A percentile compares a stretch with the other conserved stretches of the same genome.
These are phyloP conservation scores for Drosophila baimaii DNA, from an alignment of 1,140 invertebrate species.

Conservation along the genomic window DNA sequence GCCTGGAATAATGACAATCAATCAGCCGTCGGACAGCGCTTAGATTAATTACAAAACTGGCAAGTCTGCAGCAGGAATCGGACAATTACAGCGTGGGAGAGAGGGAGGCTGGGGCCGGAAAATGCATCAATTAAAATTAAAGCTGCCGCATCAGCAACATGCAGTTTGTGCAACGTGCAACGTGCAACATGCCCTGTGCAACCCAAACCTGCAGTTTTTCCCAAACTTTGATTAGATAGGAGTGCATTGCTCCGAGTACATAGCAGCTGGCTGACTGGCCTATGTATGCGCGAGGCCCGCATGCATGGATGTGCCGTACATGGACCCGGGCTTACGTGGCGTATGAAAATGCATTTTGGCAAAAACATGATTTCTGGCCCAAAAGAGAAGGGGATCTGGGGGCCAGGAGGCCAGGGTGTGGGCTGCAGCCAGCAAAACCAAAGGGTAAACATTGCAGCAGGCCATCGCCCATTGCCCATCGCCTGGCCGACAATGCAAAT, in stretches of 20 bases:
- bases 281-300: slow-evolving; percentile 46
- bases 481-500: slow-evolving; percentile 73
- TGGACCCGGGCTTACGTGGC: slow-evolving; percentile 69
- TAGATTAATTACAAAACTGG: slow-evolving; percentile 50
- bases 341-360: slow-evolving; percentile 82
- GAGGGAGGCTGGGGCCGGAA: slow-evolving; percentile 29
- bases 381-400: background rate
- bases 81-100: slow-evolving; percentile 27
- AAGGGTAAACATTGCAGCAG: slow-evolving; percentile 74
- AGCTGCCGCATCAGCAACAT: slow-evolving; percentile 57
- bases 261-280: slow-evolving; percentile 17
- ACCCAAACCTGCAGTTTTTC: slow-evolving; percentile 26
- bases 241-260: slow-evolving; percentile 67
- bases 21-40: slow-evolving; percentile 48
- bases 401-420: background rate
- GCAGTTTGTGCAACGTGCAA: background rate
- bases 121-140: slow-evolving; percentile 77
- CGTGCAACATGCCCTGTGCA: slow-evolving; percentile 5
- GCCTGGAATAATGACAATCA: slow-evolving; percentile 38
- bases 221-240: slow-evolving; percentile 71
- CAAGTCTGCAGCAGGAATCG: slow-evolving; percentile 21
- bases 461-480: slow-evolving; percentile 29
- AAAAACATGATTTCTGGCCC: slow-evolving; percentile 73
- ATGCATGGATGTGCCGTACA: slow-evolving; percentile 57
- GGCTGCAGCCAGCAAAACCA: slow-evolving; percentile 61